Evolutionary conservation across 2,797 vertebrate species (phyloP).

Genomic region (Trachops cirrhosus): DNA sequence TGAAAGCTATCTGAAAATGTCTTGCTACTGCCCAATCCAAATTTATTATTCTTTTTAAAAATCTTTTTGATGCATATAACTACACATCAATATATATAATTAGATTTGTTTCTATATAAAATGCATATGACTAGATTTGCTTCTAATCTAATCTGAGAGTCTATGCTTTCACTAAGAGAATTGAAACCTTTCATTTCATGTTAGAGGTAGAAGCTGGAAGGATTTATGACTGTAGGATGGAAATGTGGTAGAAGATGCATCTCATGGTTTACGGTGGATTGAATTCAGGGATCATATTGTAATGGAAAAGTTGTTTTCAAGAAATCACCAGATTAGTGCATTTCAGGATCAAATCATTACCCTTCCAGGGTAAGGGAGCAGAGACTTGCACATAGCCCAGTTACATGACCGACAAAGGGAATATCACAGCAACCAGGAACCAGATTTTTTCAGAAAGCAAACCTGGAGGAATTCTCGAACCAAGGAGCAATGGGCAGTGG

Average conservation of each 20-base stretch:
- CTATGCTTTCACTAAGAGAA: neutral
- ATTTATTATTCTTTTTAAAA: neutral
- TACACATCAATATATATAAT: neutral
- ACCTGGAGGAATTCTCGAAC: neutral
- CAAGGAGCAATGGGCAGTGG: neutral
- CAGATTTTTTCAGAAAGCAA: neutral
- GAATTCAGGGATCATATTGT: neutral
- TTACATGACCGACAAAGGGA: neutral
- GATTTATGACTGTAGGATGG: neutral
- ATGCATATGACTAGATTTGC: neutral
- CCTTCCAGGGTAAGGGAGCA: neutral
- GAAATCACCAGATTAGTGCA: neutral
- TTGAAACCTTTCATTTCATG: neutral
- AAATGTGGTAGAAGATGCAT: neutral
- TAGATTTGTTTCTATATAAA: neutral
- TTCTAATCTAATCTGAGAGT: neutral
- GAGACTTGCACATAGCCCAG: neutral
- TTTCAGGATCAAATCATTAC: neutral
- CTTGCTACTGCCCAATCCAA: neutral
- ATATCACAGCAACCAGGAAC: neutral
- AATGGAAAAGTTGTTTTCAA: neutral
- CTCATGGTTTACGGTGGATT: neutral
- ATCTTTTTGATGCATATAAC: neutral
- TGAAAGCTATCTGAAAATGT: neutral
- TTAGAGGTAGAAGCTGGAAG: neutral